Evolutionary conservation across 2,888 invertebrate species (phyloP), one percentile per base, ranked within the genome.

Genomic region (Synergus laeviventris): DNA sequence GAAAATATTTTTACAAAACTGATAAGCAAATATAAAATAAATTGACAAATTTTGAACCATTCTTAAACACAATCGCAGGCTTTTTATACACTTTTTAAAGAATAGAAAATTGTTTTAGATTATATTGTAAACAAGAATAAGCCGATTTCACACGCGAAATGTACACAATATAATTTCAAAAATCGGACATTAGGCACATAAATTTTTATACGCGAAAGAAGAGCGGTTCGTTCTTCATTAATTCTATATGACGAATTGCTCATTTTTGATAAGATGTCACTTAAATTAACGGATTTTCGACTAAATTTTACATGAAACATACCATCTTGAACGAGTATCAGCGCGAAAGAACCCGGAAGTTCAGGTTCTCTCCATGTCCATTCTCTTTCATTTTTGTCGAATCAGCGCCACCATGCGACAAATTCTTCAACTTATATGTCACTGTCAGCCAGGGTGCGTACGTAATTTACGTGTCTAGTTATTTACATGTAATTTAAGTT

Each of bases 271-370:
- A 45, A 21, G 66, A 66, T 66, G 66, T 8, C 24, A 42, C 45
- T 9, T 14, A 38, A 70, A 74, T 74, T 24, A 45, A 42, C 14
- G 45, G 66, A 66, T 66, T 66, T 66, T 14, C 21, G 1, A 66
- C 2, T 7, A 45, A 45, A 66, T 45, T 31, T 31, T 66, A 21
- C 5, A 4, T 9, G 8, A 31, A 45, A 66, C 66, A 16, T 42
- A 66, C 66, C 66, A 66, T 66, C 66, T 66, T 66, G 45, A 7
- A 16, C 24, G 24, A 66, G 42, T 45, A 45, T 66, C 66, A 45
- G 24, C 5, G 21, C 21, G 21, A 56, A 56, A 56, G 56, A 56
- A 56, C 12, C 56, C 56, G 56, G 56, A 56, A 56, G 5, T 24
- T 18, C 11, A 56, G 56, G 21, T 56, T 21, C 14, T 24, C 4